Evolutionary conservation across 2,888 invertebrate species (phyloP).

Genomic region (Apoda limacodes): DNA sequence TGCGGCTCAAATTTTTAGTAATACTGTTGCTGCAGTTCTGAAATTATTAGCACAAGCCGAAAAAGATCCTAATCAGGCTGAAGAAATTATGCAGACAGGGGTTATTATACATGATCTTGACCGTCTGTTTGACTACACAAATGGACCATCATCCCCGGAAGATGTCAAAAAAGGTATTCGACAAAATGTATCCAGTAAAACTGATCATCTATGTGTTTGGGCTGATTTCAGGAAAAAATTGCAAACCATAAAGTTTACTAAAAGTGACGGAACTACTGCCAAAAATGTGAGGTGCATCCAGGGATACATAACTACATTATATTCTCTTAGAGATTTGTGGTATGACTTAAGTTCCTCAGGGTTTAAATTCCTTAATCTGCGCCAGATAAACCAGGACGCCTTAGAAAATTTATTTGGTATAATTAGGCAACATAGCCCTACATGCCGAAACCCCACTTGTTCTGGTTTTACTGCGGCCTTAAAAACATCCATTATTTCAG

Average conservation of each 20-base stretch:
- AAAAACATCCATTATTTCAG: slow-evolving; percentile 2
- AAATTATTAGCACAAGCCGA: slow-evolving; percentile 8
- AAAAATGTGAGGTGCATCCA: slow-evolving; percentile 10
- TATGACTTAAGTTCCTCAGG: slow-evolving; percentile 1
- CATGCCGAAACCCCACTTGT: slow-evolving; percentile 9
- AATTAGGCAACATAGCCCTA: slow-evolving; percentile 12
- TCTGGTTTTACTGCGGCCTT: slow-evolving; percentile 7
- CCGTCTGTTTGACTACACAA: slow-evolving; percentile 14
- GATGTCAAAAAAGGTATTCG: slow-evolving; percentile 13
- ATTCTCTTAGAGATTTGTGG: slow-evolving; percentile 8
- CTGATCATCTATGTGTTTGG: slow-evolving; percentile 10
- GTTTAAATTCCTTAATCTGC: slow-evolving; percentile 12
- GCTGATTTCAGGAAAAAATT: slow-evolving; percentile 8
- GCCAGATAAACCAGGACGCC: slow-evolving; percentile 13
- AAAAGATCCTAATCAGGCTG: background rate
- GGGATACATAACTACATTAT: slow-evolving; percentile 7
- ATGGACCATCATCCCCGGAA: slow-evolving; percentile 13
- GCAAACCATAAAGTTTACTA: slow-evolving; percentile 6
- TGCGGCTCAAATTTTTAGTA: slow-evolving; percentile 16
- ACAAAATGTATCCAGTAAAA: slow-evolving; percentile 15
- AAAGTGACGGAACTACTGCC: slow-evolving; percentile 3
- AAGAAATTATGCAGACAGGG: slow-evolving; percentile 7
- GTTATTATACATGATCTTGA: slow-evolving; percentile 11
- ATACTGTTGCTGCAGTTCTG: slow-evolving; percentile 14
- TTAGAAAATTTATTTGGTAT: slow-evolving; percentile 16